These are phyloP conservation scores for Mastacembelus armatus DNA, from an alignment of 2,797 vertebrate genomes.

Conservation along the genomic window DNA sequence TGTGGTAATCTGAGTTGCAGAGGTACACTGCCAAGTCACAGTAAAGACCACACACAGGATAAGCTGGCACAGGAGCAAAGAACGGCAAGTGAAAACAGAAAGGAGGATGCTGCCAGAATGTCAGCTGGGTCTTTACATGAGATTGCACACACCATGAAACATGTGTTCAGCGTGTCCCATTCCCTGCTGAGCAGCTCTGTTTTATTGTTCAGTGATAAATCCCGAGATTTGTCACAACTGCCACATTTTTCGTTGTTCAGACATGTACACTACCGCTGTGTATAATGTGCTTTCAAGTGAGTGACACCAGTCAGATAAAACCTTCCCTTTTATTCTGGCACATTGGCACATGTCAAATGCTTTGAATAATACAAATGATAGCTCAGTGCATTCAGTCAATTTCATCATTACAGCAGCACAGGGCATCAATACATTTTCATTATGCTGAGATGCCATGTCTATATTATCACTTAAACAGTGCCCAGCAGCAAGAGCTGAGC, in stretches of 20 bases:
- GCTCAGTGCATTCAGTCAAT: constrained; percentile 79
- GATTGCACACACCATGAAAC: constrained; percentile 80
- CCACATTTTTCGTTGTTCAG: constrained; percentile 70
- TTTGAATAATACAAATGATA: constrained; percentile 82
- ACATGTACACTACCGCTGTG: constrained; percentile 38
- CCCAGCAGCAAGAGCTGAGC: constrained; percentile 65
- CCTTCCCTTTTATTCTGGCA: constrained; percentile 54
- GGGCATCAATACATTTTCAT: constrained; percentile 84
- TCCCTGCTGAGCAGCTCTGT: constrained; percentile 79
- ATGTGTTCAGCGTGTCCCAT: constrained; percentile 78
- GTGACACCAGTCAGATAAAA: constrained; percentile 76
- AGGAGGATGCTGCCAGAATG: constrained; percentile 80
- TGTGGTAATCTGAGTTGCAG: constrained; percentile 75
- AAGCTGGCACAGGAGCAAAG: constrained; percentile 81
- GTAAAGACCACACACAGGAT: constrained; percentile 83
- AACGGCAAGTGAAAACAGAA: constrained; percentile 79
- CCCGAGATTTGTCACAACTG: constrained; percentile 80
- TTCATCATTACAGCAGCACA: constrained; percentile 77
- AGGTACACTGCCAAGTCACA: constrained; percentile 80
- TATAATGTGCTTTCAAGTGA: constrained; percentile 66
- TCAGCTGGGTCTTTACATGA: constrained; percentile 84
- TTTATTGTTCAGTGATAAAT: constrained; percentile 81
- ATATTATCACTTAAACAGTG: constrained; percentile 78
- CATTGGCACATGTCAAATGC: constrained; percentile 77
- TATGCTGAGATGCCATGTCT: constrained; percentile 80